These are phyloP conservation scores for Heteropelma amictum DNA, from an alignment of 2,888 invertebrate genomes.

Conservation along the genomic window DNA sequence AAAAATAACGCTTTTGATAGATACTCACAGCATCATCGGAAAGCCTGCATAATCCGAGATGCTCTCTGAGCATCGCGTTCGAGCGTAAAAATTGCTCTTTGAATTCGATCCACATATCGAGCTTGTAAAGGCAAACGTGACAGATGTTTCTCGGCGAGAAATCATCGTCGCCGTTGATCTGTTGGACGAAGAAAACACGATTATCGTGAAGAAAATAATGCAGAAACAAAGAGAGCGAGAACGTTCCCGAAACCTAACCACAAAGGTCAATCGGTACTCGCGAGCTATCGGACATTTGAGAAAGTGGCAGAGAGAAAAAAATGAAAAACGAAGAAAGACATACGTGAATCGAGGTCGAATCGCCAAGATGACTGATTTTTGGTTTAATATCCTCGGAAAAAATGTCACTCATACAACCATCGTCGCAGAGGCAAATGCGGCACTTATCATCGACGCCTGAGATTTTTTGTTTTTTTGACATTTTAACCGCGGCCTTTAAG, in stretches of 20 bases:
- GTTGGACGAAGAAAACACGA: not conserved
- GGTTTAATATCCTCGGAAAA: conserved; percentile 64
- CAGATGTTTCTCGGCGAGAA: conserved; percentile 71
- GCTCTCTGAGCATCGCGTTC: conserved; percentile 64
- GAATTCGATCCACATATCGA: conserved; percentile 74
- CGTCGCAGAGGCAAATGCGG: conserved; percentile 70
- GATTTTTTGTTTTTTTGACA: conserved; percentile 70
- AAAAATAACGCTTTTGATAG: too few species aligned
- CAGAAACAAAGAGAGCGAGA: not conserved
- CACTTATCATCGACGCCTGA: conserved; percentile 66
- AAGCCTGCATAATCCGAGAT: conserved; percentile 60
- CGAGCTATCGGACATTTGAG: not conserved
- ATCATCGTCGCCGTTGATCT: conserved; percentile 69
- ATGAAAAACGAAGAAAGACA: conserved; percentile 50
- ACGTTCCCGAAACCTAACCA: conserved; percentile 30
- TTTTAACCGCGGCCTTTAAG: conserved; percentile 60
- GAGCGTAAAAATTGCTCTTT: conserved; percentile 70
- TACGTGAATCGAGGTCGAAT: conserved; percentile 71
- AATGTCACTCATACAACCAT: conserved; percentile 68
- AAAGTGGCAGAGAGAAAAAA: not conserved
- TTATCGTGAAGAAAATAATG: not conserved
- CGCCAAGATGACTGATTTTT: conserved; percentile 68
- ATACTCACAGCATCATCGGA: conserved; percentile 59
- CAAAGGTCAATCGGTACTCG: conserved; percentile 7
- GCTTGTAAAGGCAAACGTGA: conserved; percentile 73